A percentile compares a stretch with the other conserved stretches of the same genome.
Evolutionary conservation across 2,888 invertebrate genomes (phyloP).

Genomic region (Agrilus mali): DNA sequence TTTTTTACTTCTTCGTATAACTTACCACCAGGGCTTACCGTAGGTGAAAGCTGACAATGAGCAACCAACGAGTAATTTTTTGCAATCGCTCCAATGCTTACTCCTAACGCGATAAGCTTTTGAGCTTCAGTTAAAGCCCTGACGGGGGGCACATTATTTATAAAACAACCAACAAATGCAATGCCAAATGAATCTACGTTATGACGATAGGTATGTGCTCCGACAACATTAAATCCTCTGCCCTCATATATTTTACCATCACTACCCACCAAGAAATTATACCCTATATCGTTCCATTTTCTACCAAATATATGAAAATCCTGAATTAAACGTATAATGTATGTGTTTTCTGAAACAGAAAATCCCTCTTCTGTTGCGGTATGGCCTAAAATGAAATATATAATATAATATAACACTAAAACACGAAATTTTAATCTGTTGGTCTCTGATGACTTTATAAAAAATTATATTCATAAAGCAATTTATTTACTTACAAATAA

Average conservation of each 20-base stretch:
- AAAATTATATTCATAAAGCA: background rate
- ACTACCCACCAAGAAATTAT: conserved; percentile 43
- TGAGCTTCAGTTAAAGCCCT: conserved; percentile 34
- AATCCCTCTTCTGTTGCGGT: conserved; percentile 37
- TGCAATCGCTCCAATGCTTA: conserved; percentile 34
- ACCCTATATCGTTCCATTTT: conserved; percentile 40
- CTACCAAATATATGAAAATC: conserved; percentile 39
- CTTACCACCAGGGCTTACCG: conserved; percentile 39
- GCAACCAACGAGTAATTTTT: conserved; percentile 37
- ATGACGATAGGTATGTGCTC: conserved; percentile 41
- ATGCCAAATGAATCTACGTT: conserved; percentile 39
- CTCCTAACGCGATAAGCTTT: conserved; percentile 34
- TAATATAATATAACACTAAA: too few relatives aligned
- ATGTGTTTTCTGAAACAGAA: conserved; percentile 35
- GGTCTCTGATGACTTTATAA: too few relatives aligned
- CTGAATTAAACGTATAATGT: conserved; percentile 36
- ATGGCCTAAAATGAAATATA: conserved; percentile 36
- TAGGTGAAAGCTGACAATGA: conserved; percentile 39
- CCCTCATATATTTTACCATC: conserved; percentile 46
- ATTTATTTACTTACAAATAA: conserved; percentile 32
- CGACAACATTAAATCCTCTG: conserved; percentile 40
- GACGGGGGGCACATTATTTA: conserved; percentile 32
- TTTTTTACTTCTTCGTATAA: conserved; percentile 40
- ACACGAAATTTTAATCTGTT: too few relatives aligned
- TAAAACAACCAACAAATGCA: conserved; percentile 40